A percentile compares a stretch with the other conserved stretches of the same genome.
Evolutionary conservation across 1,140 invertebrate species (phyloP).

Genomic region (Caerostris extrusa): DNA sequence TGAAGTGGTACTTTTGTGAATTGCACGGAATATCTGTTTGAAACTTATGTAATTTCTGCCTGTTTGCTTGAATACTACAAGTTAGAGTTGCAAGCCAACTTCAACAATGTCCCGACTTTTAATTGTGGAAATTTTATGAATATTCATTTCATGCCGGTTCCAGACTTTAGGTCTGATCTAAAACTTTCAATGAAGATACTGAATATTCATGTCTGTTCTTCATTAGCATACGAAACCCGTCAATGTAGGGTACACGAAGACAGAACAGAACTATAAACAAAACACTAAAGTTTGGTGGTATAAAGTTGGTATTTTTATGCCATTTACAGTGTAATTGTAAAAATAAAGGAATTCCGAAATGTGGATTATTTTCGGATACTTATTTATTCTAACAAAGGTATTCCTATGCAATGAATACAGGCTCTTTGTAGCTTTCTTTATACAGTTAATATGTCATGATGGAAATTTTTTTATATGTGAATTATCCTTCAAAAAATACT

Average conservation of each 20-base stretch:
- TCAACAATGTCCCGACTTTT: neutral
- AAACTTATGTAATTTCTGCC: neutral
- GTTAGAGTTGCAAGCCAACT: neutral
- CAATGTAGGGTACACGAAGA: neutral
- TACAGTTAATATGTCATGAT: too few species aligned
- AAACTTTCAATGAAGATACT: neutral
- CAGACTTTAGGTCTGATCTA: neutral
- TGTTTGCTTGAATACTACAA: neutral
- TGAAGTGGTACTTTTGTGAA: neutral
- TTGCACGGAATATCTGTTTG: neutral
- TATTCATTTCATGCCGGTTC: neutral
- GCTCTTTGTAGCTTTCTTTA: too few species aligned
- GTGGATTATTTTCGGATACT: too few species aligned
- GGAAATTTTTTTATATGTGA: too few species aligned
- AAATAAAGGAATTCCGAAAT: too few species aligned
- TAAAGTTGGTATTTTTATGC: too few species aligned
- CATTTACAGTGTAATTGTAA: too few species aligned
- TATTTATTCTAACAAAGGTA: too few species aligned
- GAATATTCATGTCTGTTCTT: neutral
- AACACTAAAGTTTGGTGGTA: too few species aligned
- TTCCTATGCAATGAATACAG: too few species aligned
- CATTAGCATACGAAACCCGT: neutral
- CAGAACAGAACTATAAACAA: neutral
- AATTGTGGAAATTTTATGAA: neutral
- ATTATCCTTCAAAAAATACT: too few species aligned